Conservation (phyloP, 1,140 invertebrate genomes). For the Sitophilus oryzae region DNA sequence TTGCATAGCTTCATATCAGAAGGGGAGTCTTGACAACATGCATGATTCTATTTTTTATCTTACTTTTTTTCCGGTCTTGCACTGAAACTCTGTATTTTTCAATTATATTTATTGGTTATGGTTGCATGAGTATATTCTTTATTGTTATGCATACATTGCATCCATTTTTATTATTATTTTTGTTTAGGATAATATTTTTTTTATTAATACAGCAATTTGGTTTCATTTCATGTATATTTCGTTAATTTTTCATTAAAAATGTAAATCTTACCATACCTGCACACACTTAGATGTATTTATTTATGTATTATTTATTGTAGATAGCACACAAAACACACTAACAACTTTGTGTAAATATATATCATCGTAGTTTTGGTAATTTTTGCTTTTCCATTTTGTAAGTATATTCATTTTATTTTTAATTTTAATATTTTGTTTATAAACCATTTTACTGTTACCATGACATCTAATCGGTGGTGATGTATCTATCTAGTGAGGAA, state of each 20-base stretch:
- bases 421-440: constrained; percentile 8
- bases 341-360: constrained; percentile 5
- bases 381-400: background rate
- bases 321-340: background rate
- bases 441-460: too few relatives aligned
- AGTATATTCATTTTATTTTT: constrained; percentile 10
- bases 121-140: constrained; percentile 16
- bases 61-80: too few relatives aligned
- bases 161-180: background rate
- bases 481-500: too few relatives aligned
- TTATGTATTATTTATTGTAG: constrained; percentile 6
- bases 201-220: too few relatives aligned
- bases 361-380: background rate
- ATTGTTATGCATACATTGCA: background rate
- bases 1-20: constrained; percentile 41
- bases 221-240: too few relatives aligned
- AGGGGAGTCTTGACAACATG: constrained; percentile 12
- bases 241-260: too few relatives aligned
- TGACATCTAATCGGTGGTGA: too few relatives aligned
- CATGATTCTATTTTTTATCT: background rate
- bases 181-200: background rate
- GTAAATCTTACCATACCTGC: too few relatives aligned
- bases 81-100: too few relatives aligned
- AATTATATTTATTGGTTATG: too few relatives aligned
- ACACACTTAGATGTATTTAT: too few relatives aligned